Percentiles rank a stretch among this genome's conserved stretches.
Conservation (phyloP, 92 coral and sea anemone species). For the Palythoa grandiflora region DNA sequence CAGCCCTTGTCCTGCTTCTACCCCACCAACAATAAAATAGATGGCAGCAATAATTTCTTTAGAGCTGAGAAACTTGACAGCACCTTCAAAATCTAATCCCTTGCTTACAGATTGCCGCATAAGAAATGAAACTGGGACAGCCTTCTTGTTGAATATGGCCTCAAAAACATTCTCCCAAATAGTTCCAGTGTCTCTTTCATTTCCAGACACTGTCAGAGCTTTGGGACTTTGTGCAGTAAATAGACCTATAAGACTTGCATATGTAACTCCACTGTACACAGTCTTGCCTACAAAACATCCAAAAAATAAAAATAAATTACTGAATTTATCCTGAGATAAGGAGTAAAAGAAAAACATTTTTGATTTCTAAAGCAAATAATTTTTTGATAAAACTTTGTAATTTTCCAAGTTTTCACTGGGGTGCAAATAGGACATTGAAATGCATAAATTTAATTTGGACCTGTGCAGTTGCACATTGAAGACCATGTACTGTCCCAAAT, state of each 20-base stretch:
- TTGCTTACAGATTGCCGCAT: slow-evolving; percentile 72
- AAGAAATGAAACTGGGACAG: slow-evolving; percentile 76
- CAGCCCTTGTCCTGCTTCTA: slow-evolving; percentile 77
- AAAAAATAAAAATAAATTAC: not conserved
- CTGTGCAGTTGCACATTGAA: too few species aligned
- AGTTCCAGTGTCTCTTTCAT: slow-evolving; percentile 87
- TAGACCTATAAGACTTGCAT: slow-evolving; percentile 87
- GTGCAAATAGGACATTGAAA: too few species aligned
- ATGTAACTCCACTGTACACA: slow-evolving; percentile 86
- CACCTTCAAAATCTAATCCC: slow-evolving; percentile 69
- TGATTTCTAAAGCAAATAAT: too few species aligned
- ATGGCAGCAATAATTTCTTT: slow-evolving; percentile 75
- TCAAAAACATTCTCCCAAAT: slow-evolving; percentile 80
- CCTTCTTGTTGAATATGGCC: slow-evolving; percentile 80
- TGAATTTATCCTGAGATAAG: not conserved
- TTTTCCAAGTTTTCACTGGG: too few species aligned
- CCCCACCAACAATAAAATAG: slow-evolving; percentile 87
- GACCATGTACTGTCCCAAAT: too few species aligned
- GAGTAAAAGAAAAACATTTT: too few species aligned
- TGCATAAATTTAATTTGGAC: too few species aligned
- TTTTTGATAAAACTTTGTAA: too few species aligned
- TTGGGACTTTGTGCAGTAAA: slow-evolving; percentile 85
- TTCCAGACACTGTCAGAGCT: slow-evolving; percentile 76
- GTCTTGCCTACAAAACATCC: slow-evolving; percentile 67
- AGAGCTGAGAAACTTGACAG: slow-evolving; percentile 60